Evolutionary conservation across 1,140 invertebrate genomes (phyloP), one percentile per base, ranked within the genome.

Genomic region (Pogonomyrmex barbatus): DNA sequence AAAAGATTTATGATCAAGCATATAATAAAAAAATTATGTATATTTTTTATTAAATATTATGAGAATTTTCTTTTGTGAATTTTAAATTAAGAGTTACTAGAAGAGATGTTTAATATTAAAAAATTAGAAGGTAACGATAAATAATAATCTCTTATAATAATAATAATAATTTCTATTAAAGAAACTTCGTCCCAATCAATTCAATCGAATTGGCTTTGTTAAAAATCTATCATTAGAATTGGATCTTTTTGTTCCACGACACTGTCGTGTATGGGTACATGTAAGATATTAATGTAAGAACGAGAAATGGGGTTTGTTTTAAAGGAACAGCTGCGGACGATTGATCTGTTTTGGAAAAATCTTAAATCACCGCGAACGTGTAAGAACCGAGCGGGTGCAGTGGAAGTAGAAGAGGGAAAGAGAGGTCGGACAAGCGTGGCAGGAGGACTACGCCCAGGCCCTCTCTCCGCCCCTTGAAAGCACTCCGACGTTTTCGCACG

Each of bases 391-490:
- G 47, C 33, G 70, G n/a, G 67, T 24, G 58, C 50, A 68, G 30
- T n/a, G 42, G 33, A 52, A 75, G 60, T 70, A 78, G 54, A 68
- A 83, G 56, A 58, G 50, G 10, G 33, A 70, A 45, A 79, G 73
- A 77, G 68, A 56, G 45, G 10, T 71, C 75, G 73, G 24, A 79
- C 56, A 71, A 50, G 73, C 67, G 85, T 87, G 50, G 73, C 58
- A 67, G 65, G 30, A 87, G 85, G 89, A 92, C 91, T 91, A 92
- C 91, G 91, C 89, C 90, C 89, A 90, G 86, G 71, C 78, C 52
- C 70, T 71, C 71, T 85, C 77, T 89, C 77, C 77, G 70, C 70
- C 88, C 86, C 81, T 85, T 89, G 88, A 90, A 90, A 90, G 88
- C 88, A 87, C 88, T 90, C 88, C 88, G 86, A 73, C 89, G 88